Conservation (phyloP, 2,888 invertebrate species). For the Slavum lentiscoides region DNA sequence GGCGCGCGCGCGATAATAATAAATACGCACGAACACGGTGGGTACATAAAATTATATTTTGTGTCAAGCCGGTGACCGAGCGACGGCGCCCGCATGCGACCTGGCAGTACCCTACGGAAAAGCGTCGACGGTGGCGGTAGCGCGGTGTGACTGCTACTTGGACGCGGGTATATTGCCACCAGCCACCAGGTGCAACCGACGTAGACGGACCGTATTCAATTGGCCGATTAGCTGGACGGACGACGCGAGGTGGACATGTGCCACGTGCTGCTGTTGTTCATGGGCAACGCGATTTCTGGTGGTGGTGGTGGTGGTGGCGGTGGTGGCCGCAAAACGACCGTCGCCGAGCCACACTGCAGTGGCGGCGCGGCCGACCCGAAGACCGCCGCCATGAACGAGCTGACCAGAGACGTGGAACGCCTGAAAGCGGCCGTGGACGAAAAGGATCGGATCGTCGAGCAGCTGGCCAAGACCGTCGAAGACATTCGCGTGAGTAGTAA, state of each 20-base stretch:
- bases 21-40: background rate
- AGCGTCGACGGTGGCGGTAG: no score
- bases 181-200: no score
- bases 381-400: slow-evolving; percentile 12
- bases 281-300: slow-evolving; percentile 54
- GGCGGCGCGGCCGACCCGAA: slow-evolving; percentile 8
- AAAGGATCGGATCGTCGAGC: slow-evolving; percentile 42
- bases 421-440: slow-evolving; percentile 36
- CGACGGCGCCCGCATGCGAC: slow-evolving; percentile 12
- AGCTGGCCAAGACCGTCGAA: slow-evolving; percentile 44
- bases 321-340: slow-evolving; percentile 27
- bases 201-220: no score
- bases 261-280: slow-evolving; percentile 54
- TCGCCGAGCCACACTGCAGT: slow-evolving; percentile 1
- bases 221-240: background rate
- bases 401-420: slow-evolving; percentile 34
- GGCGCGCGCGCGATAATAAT: slow-evolving; percentile 5
- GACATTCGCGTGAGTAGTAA: slow-evolving; percentile 35
- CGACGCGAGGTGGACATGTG: slow-evolving; percentile 24
- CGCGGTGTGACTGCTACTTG: no score
- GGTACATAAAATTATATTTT: background rate
- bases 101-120: no score
- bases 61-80: no score
- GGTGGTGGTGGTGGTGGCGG: slow-evolving; percentile 50
- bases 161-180: no score